Conservation (phyloP, 2,113 vertebrate species). For the Suricata suricatta region DNA sequence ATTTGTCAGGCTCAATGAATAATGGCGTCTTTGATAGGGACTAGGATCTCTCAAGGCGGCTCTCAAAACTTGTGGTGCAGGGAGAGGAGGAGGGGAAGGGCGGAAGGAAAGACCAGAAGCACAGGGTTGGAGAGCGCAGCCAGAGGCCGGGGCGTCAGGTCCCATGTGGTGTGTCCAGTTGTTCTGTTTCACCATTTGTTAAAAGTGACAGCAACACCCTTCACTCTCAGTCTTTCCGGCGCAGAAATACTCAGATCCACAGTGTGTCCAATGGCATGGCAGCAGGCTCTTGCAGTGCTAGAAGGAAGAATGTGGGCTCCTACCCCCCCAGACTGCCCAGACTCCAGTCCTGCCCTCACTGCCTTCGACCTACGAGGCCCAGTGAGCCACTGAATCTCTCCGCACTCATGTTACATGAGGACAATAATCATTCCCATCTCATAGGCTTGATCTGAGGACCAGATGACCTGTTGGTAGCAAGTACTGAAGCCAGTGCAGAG, state of each 20-base stretch:
- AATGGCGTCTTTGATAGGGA: conserved; percentile 72
- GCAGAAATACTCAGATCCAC: not conserved
- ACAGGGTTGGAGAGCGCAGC: not conserved
- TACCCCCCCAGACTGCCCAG: not conserved
- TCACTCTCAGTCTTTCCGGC: not conserved
- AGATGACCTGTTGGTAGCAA: not conserved
- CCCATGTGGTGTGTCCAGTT: not conserved
- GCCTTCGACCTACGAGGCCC: not conserved
- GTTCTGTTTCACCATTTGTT: not conserved
- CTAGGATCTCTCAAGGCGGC: not conserved
- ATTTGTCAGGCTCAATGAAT: conserved; percentile 62
- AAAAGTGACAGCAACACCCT: not conserved
- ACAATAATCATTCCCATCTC: not conserved
- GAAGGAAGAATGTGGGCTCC: not conserved
- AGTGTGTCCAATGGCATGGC: not conserved
- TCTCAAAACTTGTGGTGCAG: not conserved
- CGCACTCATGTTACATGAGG: not conserved
- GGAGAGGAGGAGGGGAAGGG: not conserved
- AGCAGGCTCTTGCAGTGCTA: too few relatives aligned
- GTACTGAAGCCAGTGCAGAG: not conserved
- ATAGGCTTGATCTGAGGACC: not conserved
- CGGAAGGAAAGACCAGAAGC: not conserved
- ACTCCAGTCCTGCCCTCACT: not conserved
- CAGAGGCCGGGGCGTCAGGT: not conserved
- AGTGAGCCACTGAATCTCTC: not conserved